These are phyloP conservation scores for Takifugu bimaculatus DNA, from an alignment of 2,113 vertebrate species.

Conservation along the genomic window DNA sequence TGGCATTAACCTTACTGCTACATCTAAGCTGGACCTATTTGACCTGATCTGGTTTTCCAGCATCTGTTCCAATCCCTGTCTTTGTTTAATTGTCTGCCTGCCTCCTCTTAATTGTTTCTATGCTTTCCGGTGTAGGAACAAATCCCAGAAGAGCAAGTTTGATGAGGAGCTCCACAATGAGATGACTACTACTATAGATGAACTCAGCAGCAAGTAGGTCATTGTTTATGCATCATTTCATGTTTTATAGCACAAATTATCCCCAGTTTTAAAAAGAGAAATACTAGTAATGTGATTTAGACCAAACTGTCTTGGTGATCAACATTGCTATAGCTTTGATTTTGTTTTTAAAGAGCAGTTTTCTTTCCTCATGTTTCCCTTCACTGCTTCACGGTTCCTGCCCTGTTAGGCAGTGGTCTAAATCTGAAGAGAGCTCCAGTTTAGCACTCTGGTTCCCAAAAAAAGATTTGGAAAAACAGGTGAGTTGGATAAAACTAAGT, in stretches of 20 bases:
- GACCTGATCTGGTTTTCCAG: conserved; percentile 42
- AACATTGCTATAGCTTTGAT: too few species aligned
- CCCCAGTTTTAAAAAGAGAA: background rate
- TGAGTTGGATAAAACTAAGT: conserved; percentile 53
- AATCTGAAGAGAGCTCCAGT: conserved; percentile 82
- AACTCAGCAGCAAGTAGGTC: conserved; percentile 87
- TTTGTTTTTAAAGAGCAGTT: too few species aligned
- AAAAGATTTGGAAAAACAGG: conserved; percentile 89
- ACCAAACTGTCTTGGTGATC: too few species aligned
- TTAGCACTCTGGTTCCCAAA: conserved; percentile 87
- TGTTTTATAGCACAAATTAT: background rate
- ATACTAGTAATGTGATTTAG: background rate
- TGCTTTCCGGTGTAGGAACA: conserved; percentile 76
- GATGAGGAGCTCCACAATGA: conserved; percentile 91
- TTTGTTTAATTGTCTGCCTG: conserved; percentile 3
- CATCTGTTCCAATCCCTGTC: conserved; percentile 21
- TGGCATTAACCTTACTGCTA: conserved; percentile 33
- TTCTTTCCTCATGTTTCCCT: background rate
- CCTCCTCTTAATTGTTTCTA: conserved; percentile 34
- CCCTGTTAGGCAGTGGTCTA: conserved; percentile 83
- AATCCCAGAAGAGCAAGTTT: conserved; percentile 87
- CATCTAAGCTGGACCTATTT: conserved; percentile 46
- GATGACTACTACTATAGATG: conserved; percentile 93
- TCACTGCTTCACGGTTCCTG: background rate
- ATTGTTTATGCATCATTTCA: background rate